Evolutionary conservation across 2,888 invertebrate genomes (phyloP).

Genomic region (Harmothoe impar): DNA sequence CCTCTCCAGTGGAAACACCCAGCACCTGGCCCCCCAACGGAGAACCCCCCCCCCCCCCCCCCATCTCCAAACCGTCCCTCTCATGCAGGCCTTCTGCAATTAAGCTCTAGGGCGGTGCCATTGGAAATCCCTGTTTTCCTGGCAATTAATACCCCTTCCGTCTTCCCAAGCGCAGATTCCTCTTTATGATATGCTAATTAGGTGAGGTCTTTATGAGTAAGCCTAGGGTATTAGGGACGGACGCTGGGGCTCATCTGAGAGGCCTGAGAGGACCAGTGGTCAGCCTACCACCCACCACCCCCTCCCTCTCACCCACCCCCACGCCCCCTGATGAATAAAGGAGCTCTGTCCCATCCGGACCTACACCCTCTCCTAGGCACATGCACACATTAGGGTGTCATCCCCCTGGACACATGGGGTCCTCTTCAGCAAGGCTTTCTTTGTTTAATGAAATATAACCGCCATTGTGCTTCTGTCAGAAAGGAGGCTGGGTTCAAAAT

Average conservation of each 20-base stretch:
- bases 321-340: background rate
- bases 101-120: constrained; percentile 29
- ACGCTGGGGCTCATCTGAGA: background rate
- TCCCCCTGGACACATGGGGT: constrained; percentile 14
- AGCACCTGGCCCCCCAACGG: background rate
- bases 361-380: background rate
- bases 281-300: background rate
- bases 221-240: constrained; percentile 40
- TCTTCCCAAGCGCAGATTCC: constrained; percentile 26
- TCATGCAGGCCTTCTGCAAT: background rate
- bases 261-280: background rate
- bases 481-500: too few species aligned
- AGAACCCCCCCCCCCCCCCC: background rate
- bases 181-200: constrained; percentile 51
- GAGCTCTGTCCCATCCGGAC: background rate
- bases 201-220: constrained; percentile 9
- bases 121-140: constrained; percentile 51
- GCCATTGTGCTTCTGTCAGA: background rate
- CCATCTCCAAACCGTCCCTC: background rate
- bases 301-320: constrained; percentile 6
- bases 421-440: background rate
- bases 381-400: constrained; percentile 19
- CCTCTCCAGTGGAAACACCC: background rate
- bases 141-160: constrained; percentile 46
- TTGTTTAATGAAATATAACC: constrained; percentile 28